Conservation (phyloP, 30 jellyfish, hydroid and myxozoan species). For the Kudoa iwatai region DNA sequence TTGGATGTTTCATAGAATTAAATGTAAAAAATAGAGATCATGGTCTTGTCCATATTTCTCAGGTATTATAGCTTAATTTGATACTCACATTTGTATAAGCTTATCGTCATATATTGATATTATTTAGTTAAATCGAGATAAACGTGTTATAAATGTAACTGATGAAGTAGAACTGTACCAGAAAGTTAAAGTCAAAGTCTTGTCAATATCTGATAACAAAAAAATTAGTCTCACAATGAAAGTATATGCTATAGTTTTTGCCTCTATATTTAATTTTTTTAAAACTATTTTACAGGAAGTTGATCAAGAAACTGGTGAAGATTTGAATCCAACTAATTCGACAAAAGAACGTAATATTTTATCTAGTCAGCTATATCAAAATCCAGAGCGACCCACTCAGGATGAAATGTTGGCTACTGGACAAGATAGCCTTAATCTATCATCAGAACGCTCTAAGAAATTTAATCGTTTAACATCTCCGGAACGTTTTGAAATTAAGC, state of each 20-base stretch:
- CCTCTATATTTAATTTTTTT: neutral
- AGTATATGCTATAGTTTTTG: constrained; percentile 5
- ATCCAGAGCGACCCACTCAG: too few species aligned
- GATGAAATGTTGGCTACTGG: too few species aligned
- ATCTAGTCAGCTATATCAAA: too few species aligned
- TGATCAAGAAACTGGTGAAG: constrained; percentile 85
- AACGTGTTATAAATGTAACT: constrained; percentile 48
- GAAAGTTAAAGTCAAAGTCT: constrained; percentile 37
- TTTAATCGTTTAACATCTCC: constrained; percentile 88
- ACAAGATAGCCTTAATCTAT: too few species aligned
- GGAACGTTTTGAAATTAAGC: constrained; percentile 73
- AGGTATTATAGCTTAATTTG: too few species aligned
- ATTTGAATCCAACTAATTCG: constrained; percentile 68
- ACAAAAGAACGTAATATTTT: too few species aligned
- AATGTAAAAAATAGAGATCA: constrained; percentile 37
- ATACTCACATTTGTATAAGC: too few species aligned
- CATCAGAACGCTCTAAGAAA: too few species aligned
- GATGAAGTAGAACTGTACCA: constrained; percentile 63
- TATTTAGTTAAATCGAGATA: constrained; percentile 30
- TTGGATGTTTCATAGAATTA: constrained; percentile 69
- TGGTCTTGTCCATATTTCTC: constrained; percentile 84
- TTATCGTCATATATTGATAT: too few species aligned
- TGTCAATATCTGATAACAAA: constrained; percentile 30
- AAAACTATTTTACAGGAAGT: constrained; percentile 16
- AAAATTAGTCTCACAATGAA: constrained; percentile 59